Evolutionary conservation across 2,888 invertebrate genomes (phyloP), one percentile per base, ranked within the genome.

Genomic region (Hecatera dysodea): DNA sequence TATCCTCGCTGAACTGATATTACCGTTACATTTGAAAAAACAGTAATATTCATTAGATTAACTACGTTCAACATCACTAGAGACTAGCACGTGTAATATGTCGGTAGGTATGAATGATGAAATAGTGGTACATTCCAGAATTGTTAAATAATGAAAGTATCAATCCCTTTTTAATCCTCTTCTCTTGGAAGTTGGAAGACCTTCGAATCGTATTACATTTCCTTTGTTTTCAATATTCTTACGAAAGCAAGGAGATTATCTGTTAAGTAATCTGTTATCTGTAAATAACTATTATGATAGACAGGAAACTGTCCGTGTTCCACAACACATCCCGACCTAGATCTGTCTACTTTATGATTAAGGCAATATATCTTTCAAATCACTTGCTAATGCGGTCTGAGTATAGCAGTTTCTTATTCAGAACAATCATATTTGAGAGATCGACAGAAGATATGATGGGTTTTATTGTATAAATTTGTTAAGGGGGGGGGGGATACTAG

Each of bases 261-360:
- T 33, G 24, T 11, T 19, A 44, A 22, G 24, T 67, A 36, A 22
- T 15, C 48, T 33, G 24, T 11, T 19, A 12, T 48, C 33, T 52
- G 24, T 52, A 53, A 53, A 73, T 44, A 71, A n/a, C 46, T 19
- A 42, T 56, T 9, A 12, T 55, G 29, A 39, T 78, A 7, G 2
- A 7, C 59, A 71, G 48, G 24, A 74, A 78, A 56, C 42, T 60
- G 36, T 52, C 39, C n/a, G 39, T 44, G 29, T 17, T 24, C 33
- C 69, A 77, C 44, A 74, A 50, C 46, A 29, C 27, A 50, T 60
- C 46, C 55, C 52, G 72, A 57, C 78, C 78, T 24, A 71, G n/a
- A 78, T 71, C 39, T 57, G 72, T 72, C 56, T 74, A 46, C 50
- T 24, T 74, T 29, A 27, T 50, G 50, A 44, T 61, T 50, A 57